Evolutionary conservation across 2,797 vertebrate species (phyloP).

Genomic region (Oceanodroma leucorhoa): DNA sequence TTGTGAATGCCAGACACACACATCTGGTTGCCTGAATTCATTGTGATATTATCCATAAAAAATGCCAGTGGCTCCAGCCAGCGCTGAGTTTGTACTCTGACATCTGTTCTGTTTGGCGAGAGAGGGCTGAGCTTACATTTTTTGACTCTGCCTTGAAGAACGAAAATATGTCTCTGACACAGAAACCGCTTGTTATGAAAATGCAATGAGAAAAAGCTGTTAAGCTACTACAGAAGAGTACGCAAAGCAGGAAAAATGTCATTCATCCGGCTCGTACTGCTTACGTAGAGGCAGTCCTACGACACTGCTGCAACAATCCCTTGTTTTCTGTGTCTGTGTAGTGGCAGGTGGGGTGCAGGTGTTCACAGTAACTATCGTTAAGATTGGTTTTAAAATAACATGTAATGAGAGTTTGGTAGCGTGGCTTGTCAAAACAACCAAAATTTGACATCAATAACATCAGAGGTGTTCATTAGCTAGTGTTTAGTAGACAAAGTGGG

Average conservation of each 20-base stretch:
- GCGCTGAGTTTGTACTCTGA: not conserved
- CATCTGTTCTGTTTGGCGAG: slow-evolving; percentile 43
- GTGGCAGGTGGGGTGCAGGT: not conserved
- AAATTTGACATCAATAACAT: not conserved
- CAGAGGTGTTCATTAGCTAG: not conserved
- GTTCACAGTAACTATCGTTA: not conserved
- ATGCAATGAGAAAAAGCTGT: not conserved
- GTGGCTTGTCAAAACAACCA: not conserved
- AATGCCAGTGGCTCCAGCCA: slow-evolving; percentile 48
- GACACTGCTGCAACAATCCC: not conserved
- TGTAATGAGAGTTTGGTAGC: not conserved
- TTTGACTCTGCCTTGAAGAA: not conserved
- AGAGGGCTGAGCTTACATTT: not conserved
- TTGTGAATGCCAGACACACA: slow-evolving; percentile 1
- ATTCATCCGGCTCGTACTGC: not conserved
- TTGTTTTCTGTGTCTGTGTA: not conserved
- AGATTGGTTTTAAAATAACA: not conserved
- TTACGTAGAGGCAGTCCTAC: not conserved
- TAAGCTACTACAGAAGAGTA: not conserved
- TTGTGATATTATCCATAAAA: slow-evolving; percentile 22
- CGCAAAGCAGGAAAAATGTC: not conserved
- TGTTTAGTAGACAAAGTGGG: not conserved
- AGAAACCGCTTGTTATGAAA: slow-evolving; percentile 2
- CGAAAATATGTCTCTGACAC: not conserved
- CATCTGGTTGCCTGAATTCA: slow-evolving; percentile 44